Conservation (phyloP, 1,140 invertebrate species). For the Drosophila takahashii region DNA sequence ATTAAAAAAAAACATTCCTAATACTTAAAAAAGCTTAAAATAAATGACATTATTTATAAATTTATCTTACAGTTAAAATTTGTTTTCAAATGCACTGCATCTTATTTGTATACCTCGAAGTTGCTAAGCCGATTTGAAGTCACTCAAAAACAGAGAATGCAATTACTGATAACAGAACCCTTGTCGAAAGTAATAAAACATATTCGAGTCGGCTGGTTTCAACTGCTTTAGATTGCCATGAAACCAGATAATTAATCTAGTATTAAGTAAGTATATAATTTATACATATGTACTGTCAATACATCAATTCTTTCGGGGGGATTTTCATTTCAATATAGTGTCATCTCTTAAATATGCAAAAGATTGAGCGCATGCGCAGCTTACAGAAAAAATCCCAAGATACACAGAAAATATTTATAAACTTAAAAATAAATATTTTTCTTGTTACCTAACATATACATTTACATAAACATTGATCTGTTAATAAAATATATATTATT, state of each 20-base stretch:
- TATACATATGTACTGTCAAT: neutral
- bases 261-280: no score
- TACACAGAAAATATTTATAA: neutral
- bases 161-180: slow-evolving; percentile 4
- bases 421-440: no score
- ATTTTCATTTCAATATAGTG: neutral
- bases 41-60: no score
- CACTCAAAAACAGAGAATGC: neutral
- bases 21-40: neutral
- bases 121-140: neutral
- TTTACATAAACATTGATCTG: neutral
- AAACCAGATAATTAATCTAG: neutral
- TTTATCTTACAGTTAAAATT: no score
- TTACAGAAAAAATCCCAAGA: no score
- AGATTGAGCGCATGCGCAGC: no score
- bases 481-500: neutral
- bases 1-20: no score
- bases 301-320: neutral
- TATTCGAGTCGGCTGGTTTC: neutral
- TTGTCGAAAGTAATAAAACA: neutral
- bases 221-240: neutral
- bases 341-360: neutral
- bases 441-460: neutral
- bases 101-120: neutral
- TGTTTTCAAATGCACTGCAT: neutral